Percentiles rank a stretch among this genome's conserved stretches.
Conservation (phyloP, 2,888 invertebrate species). For the Cryptocheilus praepositus region DNA sequence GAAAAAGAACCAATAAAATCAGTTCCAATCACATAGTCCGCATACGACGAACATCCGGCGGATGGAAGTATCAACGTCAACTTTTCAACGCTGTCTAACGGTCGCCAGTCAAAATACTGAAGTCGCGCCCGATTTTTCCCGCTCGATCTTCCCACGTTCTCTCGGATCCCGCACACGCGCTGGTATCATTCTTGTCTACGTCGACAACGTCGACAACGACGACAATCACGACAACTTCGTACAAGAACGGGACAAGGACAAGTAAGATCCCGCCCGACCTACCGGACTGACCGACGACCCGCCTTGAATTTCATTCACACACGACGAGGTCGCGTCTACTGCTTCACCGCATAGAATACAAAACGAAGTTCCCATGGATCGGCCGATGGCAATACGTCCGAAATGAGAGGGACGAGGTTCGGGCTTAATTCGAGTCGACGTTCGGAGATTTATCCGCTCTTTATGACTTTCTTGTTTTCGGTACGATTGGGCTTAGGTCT, state of each 20-base stretch:
- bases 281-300: constrained; percentile 53
- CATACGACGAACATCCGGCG: too few species aligned
- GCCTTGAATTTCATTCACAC: constrained; percentile 64
- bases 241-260: constrained; percentile 16
- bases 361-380: constrained; percentile 59
- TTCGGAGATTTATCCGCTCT: too few species aligned
- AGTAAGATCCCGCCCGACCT: background rate
- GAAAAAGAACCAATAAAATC: too few species aligned
- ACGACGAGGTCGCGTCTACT: constrained; percentile 46
- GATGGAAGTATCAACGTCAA: too few species aligned
- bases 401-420: background rate
- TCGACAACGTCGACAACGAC: constrained; percentile 6
- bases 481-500: too few species aligned
- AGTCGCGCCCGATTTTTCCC: constrained; percentile 49
- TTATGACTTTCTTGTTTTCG: too few species aligned
- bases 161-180: constrained; percentile 13
- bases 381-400: background rate
- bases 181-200: background rate
- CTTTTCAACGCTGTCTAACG: too few species aligned
- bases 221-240: background rate
- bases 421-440: too few species aligned
- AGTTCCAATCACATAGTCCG: too few species aligned
- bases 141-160: constrained; percentile 60
- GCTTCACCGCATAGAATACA: constrained; percentile 58
- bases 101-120: background rate